phyloP scores from a whole-genome alignment of 2,888 invertebrate genomes.

The Mantis religiosa region DNA sequence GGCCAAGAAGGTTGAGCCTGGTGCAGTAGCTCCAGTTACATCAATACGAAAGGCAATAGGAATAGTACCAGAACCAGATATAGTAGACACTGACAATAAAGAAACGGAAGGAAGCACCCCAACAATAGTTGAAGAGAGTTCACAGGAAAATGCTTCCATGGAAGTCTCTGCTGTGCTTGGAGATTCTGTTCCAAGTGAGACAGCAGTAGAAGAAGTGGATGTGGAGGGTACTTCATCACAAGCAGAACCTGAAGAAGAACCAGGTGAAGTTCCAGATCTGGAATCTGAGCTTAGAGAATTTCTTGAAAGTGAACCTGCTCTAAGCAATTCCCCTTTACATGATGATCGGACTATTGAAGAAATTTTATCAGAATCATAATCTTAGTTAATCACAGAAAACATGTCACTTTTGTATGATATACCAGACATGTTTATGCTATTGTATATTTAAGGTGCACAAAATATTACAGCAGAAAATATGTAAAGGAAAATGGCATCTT shows the following conservation, averaged over 20 bases:
- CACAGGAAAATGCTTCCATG: conserved; percentile 9
- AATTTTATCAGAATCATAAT: conserved; percentile 30
- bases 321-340: conserved; percentile 47
- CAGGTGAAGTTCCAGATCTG: conserved; percentile 52
- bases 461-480: background rate
- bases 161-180: conserved; percentile 29
- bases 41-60: conserved; percentile 74
- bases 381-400: background rate
- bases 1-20: conserved; percentile 70
- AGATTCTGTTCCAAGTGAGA: conserved; percentile 37
- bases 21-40: conserved; percentile 61
- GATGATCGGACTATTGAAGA: conserved; percentile 35
- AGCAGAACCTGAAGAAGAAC: conserved; percentile 29
- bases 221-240: conserved; percentile 29
- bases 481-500: background rate
- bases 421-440: background rate
- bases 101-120: conserved; percentile 16
- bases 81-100: conserved; percentile 23
- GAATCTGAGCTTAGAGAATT: conserved; percentile 69
- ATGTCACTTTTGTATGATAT: background rate
- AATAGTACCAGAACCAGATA: conserved; percentile 41
- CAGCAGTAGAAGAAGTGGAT: conserved; percentile 30
- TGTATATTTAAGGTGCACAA: background rate
- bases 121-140: conserved; percentile 20
- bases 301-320: conserved; percentile 61